These are phyloP conservation scores for Toxonevra muliebris DNA, from an alignment of 2,888 invertebrate genomes.

Conservation along the genomic window DNA sequence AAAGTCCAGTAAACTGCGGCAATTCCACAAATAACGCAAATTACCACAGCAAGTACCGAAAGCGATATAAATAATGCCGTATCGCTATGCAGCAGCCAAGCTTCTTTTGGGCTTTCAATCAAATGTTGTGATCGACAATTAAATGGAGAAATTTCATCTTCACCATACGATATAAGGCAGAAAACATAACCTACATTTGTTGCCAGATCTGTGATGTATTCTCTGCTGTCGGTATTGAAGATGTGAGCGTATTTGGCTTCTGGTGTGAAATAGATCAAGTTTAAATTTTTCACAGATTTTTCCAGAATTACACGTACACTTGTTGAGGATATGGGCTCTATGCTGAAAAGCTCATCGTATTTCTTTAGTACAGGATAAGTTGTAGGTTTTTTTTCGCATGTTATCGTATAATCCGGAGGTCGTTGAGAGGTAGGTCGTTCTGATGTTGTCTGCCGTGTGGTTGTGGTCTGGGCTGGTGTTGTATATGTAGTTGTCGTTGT, in stretches of 20 bases:
- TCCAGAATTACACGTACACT: constrained; percentile 12
- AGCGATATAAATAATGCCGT: constrained; percentile 39
- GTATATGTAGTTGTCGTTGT: too few species aligned
- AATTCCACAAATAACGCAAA: constrained; percentile 44
- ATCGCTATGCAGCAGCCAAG: constrained; percentile 47
- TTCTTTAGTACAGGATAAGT: not conserved
- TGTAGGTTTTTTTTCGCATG: too few species aligned
- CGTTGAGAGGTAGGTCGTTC: not conserved
- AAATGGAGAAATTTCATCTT: constrained; percentile 43
- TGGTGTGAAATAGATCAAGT: constrained; percentile 22
- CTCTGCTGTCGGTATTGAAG: too few species aligned
- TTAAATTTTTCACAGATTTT: not conserved
- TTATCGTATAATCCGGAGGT: not conserved
- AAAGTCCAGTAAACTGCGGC: constrained; percentile 40
- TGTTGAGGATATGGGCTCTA: constrained; percentile 10
- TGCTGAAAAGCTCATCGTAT: constrained; percentile 23
- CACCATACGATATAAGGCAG: constrained; percentile 43
- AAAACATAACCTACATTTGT: constrained; percentile 44
- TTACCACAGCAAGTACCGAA: constrained; percentile 38
- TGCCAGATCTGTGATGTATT: constrained; percentile 26
- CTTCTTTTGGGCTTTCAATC: not conserved
- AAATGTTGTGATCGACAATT: constrained; percentile 49
- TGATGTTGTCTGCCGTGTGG: too few species aligned
- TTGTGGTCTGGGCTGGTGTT: too few species aligned
- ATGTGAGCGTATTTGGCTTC: not conserved